Evolutionary conservation across 2,888 invertebrate genomes (phyloP).

Genomic region (Polymixis lichenea): DNA sequence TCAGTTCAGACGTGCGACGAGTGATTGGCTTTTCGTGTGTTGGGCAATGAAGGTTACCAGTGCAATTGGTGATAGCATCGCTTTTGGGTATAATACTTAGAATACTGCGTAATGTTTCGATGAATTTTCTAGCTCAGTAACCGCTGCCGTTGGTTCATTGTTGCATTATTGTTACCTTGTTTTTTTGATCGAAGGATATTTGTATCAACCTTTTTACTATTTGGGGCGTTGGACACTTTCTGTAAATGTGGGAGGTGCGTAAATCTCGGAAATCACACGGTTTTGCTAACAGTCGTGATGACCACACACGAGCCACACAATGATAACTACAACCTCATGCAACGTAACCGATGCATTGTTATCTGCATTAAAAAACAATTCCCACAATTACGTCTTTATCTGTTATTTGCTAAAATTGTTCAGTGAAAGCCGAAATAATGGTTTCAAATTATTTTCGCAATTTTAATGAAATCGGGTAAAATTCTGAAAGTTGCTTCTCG

Average conservation of each 20-base stretch:
- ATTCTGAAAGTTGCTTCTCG: slow-evolving; percentile 31
- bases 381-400: slow-evolving; percentile 77
- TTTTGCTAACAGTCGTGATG: slow-evolving; percentile 58
- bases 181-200: slow-evolving; percentile 10
- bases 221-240: slow-evolving; percentile 1
- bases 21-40: slow-evolving; percentile 68
- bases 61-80: slow-evolving; percentile 67
- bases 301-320: slow-evolving; percentile 65
- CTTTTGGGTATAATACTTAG: slow-evolving; percentile 52
- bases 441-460: slow-evolving; percentile 45
- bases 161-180: slow-evolving; percentile 39
- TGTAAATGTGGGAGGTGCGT: slow-evolving; percentile 41
- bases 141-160: slow-evolving; percentile 42
- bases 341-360: slow-evolving; percentile 78
- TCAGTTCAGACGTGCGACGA: slow-evolving; percentile 60
- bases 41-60: slow-evolving; percentile 69
- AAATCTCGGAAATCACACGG: slow-evolving; percentile 50
- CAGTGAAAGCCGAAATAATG: slow-evolving; percentile 73
- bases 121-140: slow-evolving; percentile 46
- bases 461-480: slow-evolving; percentile 32
- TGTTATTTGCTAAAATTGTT: slow-evolving; percentile 72
- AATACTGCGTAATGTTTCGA: slow-evolving; percentile 47
- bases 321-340: slow-evolving; percentile 54
- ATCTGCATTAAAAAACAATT: slow-evolving; percentile 70
- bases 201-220: slow-evolving; percentile 32